Evolutionary conservation across 1,140 invertebrate species (phyloP), one percentile per base, ranked within the genome.

Genomic region (Cotesia chilonis): DNA sequence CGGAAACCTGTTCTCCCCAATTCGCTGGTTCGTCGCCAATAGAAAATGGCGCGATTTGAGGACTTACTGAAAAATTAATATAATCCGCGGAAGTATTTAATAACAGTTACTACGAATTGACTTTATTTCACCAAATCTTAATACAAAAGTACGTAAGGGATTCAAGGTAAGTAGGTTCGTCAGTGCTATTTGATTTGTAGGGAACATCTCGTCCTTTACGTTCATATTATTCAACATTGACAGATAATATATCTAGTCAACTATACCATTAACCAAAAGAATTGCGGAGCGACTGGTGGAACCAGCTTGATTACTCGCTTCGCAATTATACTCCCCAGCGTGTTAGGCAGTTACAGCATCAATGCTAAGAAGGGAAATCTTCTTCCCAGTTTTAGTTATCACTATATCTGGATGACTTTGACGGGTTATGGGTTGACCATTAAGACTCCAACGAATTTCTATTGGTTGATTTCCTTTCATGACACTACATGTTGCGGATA

Each of bases 321-420:
- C 82, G 82, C 91, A 93, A 6, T 90, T 91, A 81, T 92, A 93
- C 76, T 89, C 81, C 55, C 87, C 87, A 12, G 78, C 76, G 52
- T 89, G 88, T 75, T 88, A 87, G 57, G 88, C 87, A 76, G 83
- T 88, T 75, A 90, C 88, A n/a, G 87, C 85, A 78, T 88, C 88
- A 75, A 90, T 90, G 65, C 87, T 89, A 64, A 90, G 84, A 74
- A 93, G 88, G 74, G 92, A 94, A 60, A 90, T 88, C 81, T 91
- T 88, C 89, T 94, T 90, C 79, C 94, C 88, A 82, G 88, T 90
- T 90, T 94, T 89, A 68, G 89, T 86, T 76, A 94, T 87, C 81
- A 88, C 88, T 80, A 97, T 86, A 75, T 93, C 91, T 65, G 90
- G 89, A 83, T 90, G 88, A 12, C 88, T 88, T 51, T 68, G 71